phyloP scores from a whole-genome alignment of 2,888 invertebrate species.

The Odontocolon sp. region DNA sequence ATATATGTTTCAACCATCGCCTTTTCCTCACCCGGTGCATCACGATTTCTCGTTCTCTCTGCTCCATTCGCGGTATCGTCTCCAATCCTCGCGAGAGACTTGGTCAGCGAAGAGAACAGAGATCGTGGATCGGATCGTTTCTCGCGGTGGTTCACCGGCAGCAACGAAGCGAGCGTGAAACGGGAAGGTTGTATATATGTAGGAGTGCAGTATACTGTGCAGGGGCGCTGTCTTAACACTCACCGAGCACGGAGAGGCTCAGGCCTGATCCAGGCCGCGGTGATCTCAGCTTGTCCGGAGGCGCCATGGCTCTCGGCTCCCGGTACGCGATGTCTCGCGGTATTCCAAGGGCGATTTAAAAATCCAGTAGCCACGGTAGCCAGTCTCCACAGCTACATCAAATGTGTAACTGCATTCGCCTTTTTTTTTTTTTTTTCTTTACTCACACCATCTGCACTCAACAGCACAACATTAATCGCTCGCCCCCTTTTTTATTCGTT shows the following conservation, averaged over 20 bases:
- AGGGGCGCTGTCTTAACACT: slow-evolving; percentile 67
- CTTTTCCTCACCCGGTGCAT: slow-evolving; percentile 20
- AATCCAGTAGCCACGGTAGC: slow-evolving; percentile 43
- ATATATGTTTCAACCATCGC: slow-evolving; percentile 1
- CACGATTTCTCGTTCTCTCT: not conserved
- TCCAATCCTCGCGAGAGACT: too few species aligned
- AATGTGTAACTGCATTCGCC: slow-evolving; percentile 12
- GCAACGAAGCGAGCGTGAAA: too few species aligned
- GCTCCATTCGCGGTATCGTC: not conserved
- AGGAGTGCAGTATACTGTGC: too few species aligned
- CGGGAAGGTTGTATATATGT: too few species aligned
- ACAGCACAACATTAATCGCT: too few species aligned
- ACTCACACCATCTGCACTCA: slow-evolving; percentile 20
- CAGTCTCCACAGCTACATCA: slow-evolving; percentile 18
- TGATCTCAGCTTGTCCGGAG: slow-evolving; percentile 76
- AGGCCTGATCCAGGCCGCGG: slow-evolving; percentile 80
- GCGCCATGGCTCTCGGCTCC: slow-evolving; percentile 71
- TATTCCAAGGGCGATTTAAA: slow-evolving; percentile 32
- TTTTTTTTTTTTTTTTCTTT: not conserved
- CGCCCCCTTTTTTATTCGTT: slow-evolving; percentile 17
- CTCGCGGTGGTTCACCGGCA: too few species aligned
- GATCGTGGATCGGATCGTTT: too few species aligned
- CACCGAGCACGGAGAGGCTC: slow-evolving; percentile 81
- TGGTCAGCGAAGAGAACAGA: too few species aligned
- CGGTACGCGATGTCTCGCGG: too few species aligned